Conservation (phyloP, 2,888 invertebrate species). For the Antheraea assamensis region DNA sequence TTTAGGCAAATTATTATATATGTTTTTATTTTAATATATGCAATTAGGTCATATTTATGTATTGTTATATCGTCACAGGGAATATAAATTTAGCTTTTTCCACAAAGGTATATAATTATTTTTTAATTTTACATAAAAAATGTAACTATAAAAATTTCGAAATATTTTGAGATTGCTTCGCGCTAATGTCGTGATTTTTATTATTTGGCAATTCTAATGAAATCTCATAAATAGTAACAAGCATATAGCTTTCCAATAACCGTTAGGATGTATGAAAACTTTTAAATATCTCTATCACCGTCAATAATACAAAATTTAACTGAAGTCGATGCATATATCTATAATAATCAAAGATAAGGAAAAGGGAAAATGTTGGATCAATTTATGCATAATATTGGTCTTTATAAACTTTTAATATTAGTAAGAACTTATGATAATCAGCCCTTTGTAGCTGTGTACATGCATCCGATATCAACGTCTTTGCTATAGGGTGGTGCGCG, state of each 20-base stretch:
- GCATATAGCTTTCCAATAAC: background rate
- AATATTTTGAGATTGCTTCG: background rate
- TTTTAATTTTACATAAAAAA: background rate
- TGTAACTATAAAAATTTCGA: background rate
- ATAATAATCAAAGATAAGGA: background rate
- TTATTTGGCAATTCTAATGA: background rate
- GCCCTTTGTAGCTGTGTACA: conserved; percentile 36
- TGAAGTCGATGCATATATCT: background rate
- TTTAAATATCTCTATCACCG: background rate
- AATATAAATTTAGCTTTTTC: conserved; percentile 1
- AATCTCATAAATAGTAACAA: background rate
- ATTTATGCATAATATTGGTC: background rate
- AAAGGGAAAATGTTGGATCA: background rate
- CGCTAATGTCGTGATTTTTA: background rate
- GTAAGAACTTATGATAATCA: conserved; percentile 32
- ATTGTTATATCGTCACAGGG: background rate
- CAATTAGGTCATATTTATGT: background rate
- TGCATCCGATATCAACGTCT: conserved; percentile 33
- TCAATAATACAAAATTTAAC: background rate
- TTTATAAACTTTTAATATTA: background rate
- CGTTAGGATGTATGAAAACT: background rate
- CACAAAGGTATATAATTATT: background rate
- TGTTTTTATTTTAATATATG: conserved; percentile 1
- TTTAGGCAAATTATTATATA: background rate
- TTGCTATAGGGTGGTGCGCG: conserved; percentile 34